Evolutionary conservation across 2,113 vertebrate species (phyloP), one percentile per base, ranked within the genome.

Genomic region (Ctenodactylus gundi): DNA sequence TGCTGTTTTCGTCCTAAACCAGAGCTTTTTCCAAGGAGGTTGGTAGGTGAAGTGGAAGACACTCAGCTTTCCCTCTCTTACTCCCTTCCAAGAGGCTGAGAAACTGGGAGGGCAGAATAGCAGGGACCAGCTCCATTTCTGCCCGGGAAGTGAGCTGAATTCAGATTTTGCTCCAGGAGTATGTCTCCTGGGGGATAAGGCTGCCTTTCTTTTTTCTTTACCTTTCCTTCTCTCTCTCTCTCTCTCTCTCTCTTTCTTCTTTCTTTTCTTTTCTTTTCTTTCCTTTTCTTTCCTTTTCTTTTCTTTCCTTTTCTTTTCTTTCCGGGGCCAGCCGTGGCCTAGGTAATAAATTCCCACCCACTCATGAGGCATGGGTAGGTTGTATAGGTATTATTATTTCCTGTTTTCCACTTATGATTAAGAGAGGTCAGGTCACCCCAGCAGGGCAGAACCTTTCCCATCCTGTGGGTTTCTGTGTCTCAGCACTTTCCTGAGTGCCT

Each of bases 1-100:
- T 80, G 34, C 8, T 70, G 55, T 55, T 64, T 76, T 91, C 39
- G 18, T 72, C 55, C 25, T 29, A 64, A 85, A 51, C 17, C 21
- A 64, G n/a, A 2, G 6, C 44, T 60, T 76, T 17, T 7, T 7
- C 29, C 51, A 64, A 1, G 17, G 23, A 4, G 0, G 0, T 39
- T 10, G 4, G 36, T 39, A 46, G 55, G 6, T 36, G 62, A 34
- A 46, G 60, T 4, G 0, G 2, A 20, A 1, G 27, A 25, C 15
- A 4, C 41, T 39, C 25, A 18, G 3, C 4, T 44, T 67, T 39
- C 31, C 36, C 39, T 41, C 11, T 70, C 72, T 58, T 49, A 0
- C 31, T 73, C 10, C 23, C 39, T 67, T 18, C 21, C 18, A 31
- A 51, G 57, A 9, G 27, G 21, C 36, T 44, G n/a, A 65, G 58